Evolutionary conservation across 2,113 vertebrate genomes (phyloP), one percentile per base, ranked within the genome.

Genomic region (Corynorhinus townsendii): DNA sequence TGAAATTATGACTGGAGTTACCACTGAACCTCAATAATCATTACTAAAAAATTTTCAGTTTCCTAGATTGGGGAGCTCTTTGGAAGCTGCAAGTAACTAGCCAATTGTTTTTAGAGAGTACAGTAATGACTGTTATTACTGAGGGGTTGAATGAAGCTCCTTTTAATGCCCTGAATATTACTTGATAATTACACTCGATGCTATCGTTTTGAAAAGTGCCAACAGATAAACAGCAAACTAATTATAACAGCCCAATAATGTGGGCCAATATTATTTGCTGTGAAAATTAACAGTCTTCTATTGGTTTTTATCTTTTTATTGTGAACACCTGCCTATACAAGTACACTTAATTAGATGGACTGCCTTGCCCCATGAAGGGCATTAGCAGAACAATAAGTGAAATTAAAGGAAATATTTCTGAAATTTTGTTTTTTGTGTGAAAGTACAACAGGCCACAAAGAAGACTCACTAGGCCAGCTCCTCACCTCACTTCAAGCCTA

Each of bases 81-180:
- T 95, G 90, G 87, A 96, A 97, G 80, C 93, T 86, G 66, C 35
- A 93, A 86, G 52, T 84, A 77, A 93, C 89, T 96, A 92, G 81
- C 92, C 93, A 88, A 93, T 97, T 98, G 89, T 91, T 97, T 97
- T 97, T 95, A 96, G 66, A 94, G 93, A 91, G 72, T 95, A 94
- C 91, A 93, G 86, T 96, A 97, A 97, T 95, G 40, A 76, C 86
- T 96, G 83, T 91, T 97, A 96, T 97, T 97, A 94, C 95, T 93
- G 83, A 79, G 59, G 76, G 93, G 76, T 71, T 97, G 93, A 96
- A 79, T 96, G 73, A 96, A 97, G 72, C 86, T 94, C 56, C 88
- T 92, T 87, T 95, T 79, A 90, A 96, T 95, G 88, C 85, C 90
- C 92, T 93, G 81, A 95, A 95, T 90, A 95, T 96, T 96, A 86